Base-by-base conservation (phyloP, 2,888 invertebrate genomes). In the Temnothorax ravouxi region DNA sequence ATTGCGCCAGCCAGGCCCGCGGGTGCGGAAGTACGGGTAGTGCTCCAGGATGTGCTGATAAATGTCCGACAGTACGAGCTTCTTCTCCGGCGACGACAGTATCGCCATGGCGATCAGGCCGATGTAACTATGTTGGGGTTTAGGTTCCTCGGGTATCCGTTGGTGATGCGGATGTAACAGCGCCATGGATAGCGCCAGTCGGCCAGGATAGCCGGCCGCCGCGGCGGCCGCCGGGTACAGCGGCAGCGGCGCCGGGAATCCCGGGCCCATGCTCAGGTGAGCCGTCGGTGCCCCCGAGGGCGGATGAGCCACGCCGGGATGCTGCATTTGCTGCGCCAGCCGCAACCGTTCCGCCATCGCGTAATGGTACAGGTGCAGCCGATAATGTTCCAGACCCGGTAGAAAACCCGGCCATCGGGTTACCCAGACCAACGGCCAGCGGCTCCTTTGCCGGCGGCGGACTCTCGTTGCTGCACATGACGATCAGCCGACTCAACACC, bases 61-160 rank as follows among this genome's bases (percentile, higher is more conserved):
- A 92, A 99, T 99, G 94, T 99, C 99, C 62, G 99, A 99, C 9
- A 99, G 96, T 1, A 99, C 99, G 72, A 99, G 96, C 94, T 99
- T 99, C 87, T 97, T 96, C 52, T 99, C 99, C 0, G 98, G 97
- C 0, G 97, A 97, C 91, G 98, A 98, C 21, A 99, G 96, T 88
- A 99, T 99, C 0, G 99, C 99, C 99, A 99, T 99, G 3, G 99
- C 99, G 92, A 99, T 99, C 44, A 99, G 96, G 0, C 99, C 99
- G 93, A 99, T 99, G 95, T 99, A 99, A 93, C 99, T 99, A 95
- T 99, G 99, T 93, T 99, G 99, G 0, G 99, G 99, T 94, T 99
- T 99, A 0, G 99, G 99, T 92, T 99, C 99, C 93, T 99, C 99
- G 0, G 97, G 97, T 34, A 97, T 97, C 44, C 97, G 96, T 54